These are phyloP conservation scores for Megastigmus dorsalis DNA, from an alignment of 2,888 invertebrate species.

Conservation along the genomic window DNA sequence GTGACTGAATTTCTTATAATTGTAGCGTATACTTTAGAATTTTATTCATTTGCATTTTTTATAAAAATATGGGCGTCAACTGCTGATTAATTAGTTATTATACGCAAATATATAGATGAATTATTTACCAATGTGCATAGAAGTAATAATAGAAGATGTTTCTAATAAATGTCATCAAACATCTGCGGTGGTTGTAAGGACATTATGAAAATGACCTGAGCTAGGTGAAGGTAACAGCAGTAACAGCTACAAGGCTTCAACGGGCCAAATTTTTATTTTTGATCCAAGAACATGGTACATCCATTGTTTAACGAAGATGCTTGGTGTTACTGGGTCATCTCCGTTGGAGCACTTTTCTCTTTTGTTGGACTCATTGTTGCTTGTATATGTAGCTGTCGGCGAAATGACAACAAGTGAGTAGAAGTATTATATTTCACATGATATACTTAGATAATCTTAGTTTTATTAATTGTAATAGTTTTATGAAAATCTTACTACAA, in stretches of 20 bases:
- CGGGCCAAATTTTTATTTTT: slow-evolving; percentile 24
- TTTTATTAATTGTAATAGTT: background rate
- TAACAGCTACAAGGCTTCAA: slow-evolving; percentile 16
- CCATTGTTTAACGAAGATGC: slow-evolving; percentile 64
- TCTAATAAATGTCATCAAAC: background rate
- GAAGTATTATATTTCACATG: background rate
- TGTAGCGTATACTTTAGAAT: too few species aligned
- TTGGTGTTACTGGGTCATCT: slow-evolving; percentile 72
- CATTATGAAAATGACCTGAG: slow-evolving; percentile 44
- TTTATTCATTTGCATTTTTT: background rate
- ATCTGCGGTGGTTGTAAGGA: background rate
- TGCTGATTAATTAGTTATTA: background rate
- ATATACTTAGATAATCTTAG: too few species aligned
- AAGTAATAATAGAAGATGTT: slow-evolving; percentile 7
- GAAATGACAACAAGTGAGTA: slow-evolving; percentile 84
- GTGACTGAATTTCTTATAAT: too few species aligned
- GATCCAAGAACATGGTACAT: slow-evolving; percentile 64
- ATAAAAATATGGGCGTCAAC: slow-evolving; percentile 43
- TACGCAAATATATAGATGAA: slow-evolving; percentile 12
- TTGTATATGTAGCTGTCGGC: slow-evolving; percentile 85
- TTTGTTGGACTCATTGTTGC: slow-evolving; percentile 78
- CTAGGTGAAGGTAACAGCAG: background rate
- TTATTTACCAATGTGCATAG: background rate
- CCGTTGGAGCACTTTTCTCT: slow-evolving; percentile 72
- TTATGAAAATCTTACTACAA: background rate